phyloP scores from a whole-genome alignment of 2,888 invertebrate species.

The Coenonympha arcania region DNA sequence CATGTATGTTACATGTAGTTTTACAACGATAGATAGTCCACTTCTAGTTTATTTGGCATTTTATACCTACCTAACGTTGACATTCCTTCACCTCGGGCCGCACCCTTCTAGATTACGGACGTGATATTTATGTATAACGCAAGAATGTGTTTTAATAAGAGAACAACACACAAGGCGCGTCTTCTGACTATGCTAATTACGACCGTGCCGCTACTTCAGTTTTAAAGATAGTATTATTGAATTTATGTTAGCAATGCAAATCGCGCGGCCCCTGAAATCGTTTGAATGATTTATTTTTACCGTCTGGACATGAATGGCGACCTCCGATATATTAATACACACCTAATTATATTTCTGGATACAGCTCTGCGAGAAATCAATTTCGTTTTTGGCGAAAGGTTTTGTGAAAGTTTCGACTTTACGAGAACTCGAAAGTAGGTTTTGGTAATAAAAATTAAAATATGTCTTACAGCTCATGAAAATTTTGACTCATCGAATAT shows the following conservation, averaged over 20 bases:
- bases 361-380: not conserved
- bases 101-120: conserved; percentile 29
- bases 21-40: no score
- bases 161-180: conserved; percentile 33
- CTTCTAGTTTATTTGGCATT: conserved; percentile 13
- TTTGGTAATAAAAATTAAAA: not conserved
- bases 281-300: conserved; percentile 24
- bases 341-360: conserved; percentile 5
- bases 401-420: not conserved
- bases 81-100: conserved; percentile 27
- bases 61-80: conserved; percentile 19
- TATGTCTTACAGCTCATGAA: not conserved
- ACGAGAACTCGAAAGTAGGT: not conserved
- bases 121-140: conserved; percentile 31
- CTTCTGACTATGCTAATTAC: conserved; percentile 41
- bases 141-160: conserved; percentile 38
- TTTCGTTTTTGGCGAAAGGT: not conserved
- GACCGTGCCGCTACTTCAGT: conserved; percentile 19
- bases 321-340: not conserved
- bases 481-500: conserved; percentile 3
- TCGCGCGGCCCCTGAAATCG: conserved; percentile 22
- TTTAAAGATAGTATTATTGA: conserved; percentile 27
- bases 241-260: conserved; percentile 34
- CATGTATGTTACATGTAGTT: no score
- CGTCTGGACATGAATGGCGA: conserved; percentile 23